A percentile compares a stretch with the other conserved stretches of the same genome.
Conservation (phyloP, 2,888 invertebrate species). For the Tachina lurida region DNA sequence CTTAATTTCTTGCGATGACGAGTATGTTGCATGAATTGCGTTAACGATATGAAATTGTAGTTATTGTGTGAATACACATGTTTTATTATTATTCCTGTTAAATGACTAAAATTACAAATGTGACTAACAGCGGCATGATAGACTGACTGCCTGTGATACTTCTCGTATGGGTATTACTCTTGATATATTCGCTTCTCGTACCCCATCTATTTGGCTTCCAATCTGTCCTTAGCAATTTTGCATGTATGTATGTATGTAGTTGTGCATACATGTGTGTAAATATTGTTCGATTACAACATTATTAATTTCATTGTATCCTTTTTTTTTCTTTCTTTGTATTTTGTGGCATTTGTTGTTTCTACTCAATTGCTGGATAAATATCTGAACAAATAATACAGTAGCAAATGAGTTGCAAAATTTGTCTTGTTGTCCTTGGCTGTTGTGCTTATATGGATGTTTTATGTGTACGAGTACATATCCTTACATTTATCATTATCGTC, state of each 20-base stretch:
- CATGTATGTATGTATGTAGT: neutral
- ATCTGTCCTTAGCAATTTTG: neutral
- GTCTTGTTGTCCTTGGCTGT: constrained; percentile 47
- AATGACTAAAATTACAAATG: constrained; percentile 59
- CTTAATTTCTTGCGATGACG: constrained; percentile 6
- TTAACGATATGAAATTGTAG: constrained; percentile 40
- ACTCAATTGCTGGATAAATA: constrained; percentile 58
- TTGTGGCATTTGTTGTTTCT: constrained; percentile 49
- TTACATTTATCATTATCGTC: constrained; percentile 25
- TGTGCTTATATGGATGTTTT: neutral
- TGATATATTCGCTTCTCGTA: constrained; percentile 5
- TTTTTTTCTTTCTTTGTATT: neutral
- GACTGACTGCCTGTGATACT: constrained; percentile 18
- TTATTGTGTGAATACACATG: constrained; percentile 67
- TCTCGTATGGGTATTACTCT: constrained; percentile 1
- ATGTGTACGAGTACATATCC: neutral
- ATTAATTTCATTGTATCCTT: constrained; percentile 56
- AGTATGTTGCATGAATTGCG: constrained; percentile 38
- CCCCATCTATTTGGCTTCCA: neutral
- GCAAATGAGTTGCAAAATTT: constrained; percentile 65
- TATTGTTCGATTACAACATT: constrained; percentile 62
- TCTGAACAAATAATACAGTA: constrained; percentile 48
- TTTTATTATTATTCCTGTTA: constrained; percentile 60
- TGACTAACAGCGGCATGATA: constrained; percentile 13
- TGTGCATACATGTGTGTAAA: neutral